Evolutionary conservation across 2,888 invertebrate genomes (phyloP), one percentile per base, ranked within the genome.

Genomic region (Ecliptopera silaceata): DNA sequence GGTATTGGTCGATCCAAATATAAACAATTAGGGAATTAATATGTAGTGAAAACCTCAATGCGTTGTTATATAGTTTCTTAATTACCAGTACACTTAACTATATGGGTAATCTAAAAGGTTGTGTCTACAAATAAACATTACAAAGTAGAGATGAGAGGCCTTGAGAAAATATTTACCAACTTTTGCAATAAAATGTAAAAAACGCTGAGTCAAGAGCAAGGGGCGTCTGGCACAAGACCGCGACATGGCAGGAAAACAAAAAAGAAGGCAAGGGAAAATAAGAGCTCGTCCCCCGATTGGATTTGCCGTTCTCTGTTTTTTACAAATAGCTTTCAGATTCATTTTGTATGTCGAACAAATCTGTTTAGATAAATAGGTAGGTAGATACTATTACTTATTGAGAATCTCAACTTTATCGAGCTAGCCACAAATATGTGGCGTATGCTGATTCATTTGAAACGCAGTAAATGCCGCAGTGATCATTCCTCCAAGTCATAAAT

Each of bases 261-360:
- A 83, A 81, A 70, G 74, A 74, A 75, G 72, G 72, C 72, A 78
- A 70, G 79, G 72, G 77, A 81, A 87, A 88, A 88, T 84, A 80
- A 81, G 74, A 83, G 82, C 80, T 79, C 79, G 75, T 77, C 68
- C 80, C 80, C 79, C 84, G 86, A 88, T 89, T 90, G 85, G 83
- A 88, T 89, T 89, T 85, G 80, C 84, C 81, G 84, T 86, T 89
- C 86, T 90, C 88, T 88, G 88, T 87, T 83, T 84, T 83, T 84
- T 84, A 85, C 88, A 88, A 90, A 88, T 88, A 83, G 85, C 77
- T 86, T 88, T 86, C 81, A 86, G 88, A 89, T 90, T 86, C 89
- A 87, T 89, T 89, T 83, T 84, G 81, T 83, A 86, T 84, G 83
- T 82, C 73, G 79, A 81, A 76, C 72, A 72, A 70, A 78, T 79